Percentiles rank a stretch among this genome's conserved stretches.
These are phyloP conservation scores for Lasioglossum baleicum DNA, from an alignment of 1,140 invertebrate genomes.

Conservation along the genomic window DNA sequence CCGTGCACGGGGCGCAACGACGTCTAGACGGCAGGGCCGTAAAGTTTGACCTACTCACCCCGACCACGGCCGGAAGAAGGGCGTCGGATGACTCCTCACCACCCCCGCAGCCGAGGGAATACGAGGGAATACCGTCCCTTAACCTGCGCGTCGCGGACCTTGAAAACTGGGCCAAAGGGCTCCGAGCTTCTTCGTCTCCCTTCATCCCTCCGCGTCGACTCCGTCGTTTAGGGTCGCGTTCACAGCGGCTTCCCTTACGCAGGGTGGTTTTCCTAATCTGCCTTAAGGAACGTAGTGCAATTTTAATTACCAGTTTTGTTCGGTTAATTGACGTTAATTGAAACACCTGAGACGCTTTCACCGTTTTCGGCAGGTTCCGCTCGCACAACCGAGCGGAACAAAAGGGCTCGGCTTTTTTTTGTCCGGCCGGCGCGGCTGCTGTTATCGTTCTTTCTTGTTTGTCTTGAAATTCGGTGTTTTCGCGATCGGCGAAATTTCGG, in stretches of 20 bases:
- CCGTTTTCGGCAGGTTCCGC: too few species aligned
- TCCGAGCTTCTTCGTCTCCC: constrained; percentile 17
- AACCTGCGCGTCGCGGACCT: constrained; percentile 54
- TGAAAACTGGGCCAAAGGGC: constrained; percentile 53
- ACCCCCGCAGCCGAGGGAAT: constrained; percentile 1
- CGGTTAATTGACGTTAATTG: too few species aligned
- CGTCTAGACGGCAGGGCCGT: constrained; percentile 79
- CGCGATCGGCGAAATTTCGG: background rate
- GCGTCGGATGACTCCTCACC: constrained; percentile 32
- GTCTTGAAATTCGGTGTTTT: background rate
- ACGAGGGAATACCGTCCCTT: constrained; percentile 41
- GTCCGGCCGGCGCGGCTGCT: too few species aligned
- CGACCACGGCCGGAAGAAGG: constrained; percentile 50
- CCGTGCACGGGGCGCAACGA: constrained; percentile 77
- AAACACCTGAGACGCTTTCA: too few species aligned
- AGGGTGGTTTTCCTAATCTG: too few species aligned
- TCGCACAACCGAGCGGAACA: too few species aligned
- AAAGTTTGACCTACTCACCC: constrained; percentile 80
- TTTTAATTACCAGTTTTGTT: too few species aligned
- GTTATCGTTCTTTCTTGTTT: background rate
- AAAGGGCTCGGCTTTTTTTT: too few species aligned
- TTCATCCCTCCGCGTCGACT: background rate
- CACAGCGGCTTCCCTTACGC: too few species aligned
- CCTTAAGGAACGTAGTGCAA: too few species aligned
- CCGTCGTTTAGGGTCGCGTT: too few species aligned